Base-by-base conservation (phyloP, 2,113 vertebrate genomes). In the Gambusia holbrooki region DNA sequence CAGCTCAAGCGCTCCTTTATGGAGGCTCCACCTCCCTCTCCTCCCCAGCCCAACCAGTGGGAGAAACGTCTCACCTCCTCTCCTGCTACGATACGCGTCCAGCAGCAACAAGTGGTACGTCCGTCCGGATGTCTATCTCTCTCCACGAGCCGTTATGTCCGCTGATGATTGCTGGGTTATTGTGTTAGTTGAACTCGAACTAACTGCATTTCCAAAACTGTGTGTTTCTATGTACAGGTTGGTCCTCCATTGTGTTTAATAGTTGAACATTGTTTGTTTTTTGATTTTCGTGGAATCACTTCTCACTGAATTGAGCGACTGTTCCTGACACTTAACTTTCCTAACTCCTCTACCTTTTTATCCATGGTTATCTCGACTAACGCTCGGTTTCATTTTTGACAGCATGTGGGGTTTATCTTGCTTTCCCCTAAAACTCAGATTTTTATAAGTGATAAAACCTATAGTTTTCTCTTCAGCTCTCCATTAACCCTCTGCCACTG, bases 1-100 rank as follows among this genome's bases (percentile, higher is more conserved):
- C 96, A 99, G 95, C 96, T 99, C 94, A 99, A 99, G 94, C 97
- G 98, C 95, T 97, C 94, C 96, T 99, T 99, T 96, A 99, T 99
- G 98, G 98, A 98, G 93, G 97, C 97, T 79, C 96, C 96, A 80
- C 97, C 98, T 11, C 97, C 98, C 79, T 97, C 97, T 89, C 97
- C 96, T 93, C 97, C 92, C 81, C 92, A 92, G 77, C 86, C 96
- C 86, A 98, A 95, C 95, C 97, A 97, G 93, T 99, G 98, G 98
- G 97, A 99, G 94, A 98, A 98, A 93, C 98, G 97, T 75, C 96
- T 98, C 95, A 96, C 97, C 92, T 96, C 96, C 94, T 97, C 98
- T 84, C 97, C 97, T 90, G 95, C 96, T 87, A 93, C 96, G 92
- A 94, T 96, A 92, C 96, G 96, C 74, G 89, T 95, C 75, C 97